A percentile compares a stretch with the other conserved stretches of the same genome.
Evolutionary conservation across 2,113 vertebrate species (phyloP).

Genomic region (Hippocampus guttulatus): DNA sequence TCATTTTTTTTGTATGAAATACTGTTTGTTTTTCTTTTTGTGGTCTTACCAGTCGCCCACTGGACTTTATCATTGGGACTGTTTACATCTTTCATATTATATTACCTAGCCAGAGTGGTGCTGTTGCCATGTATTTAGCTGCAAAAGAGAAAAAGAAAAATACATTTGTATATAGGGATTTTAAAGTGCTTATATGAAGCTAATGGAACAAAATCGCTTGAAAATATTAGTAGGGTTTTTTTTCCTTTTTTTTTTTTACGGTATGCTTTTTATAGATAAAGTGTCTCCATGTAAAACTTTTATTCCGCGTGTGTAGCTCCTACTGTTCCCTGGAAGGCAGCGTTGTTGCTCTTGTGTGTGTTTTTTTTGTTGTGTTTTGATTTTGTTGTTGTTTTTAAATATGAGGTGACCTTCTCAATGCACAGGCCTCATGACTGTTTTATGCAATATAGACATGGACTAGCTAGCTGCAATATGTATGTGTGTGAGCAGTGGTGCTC

Average conservation of each 20-base stretch:
- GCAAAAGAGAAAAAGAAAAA: conserved; percentile 43
- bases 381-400: conserved; percentile 54
- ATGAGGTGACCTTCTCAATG: conserved; percentile 58
- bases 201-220: conserved; percentile 68
- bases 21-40: conserved; percentile 61
- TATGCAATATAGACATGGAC: conserved; percentile 69
- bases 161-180: conserved; percentile 73
- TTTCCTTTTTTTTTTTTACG: conserved; percentile 44
- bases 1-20: conserved; percentile 53
- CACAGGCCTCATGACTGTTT: conserved; percentile 62
- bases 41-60: conserved; percentile 70
- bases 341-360: conserved; percentile 49
- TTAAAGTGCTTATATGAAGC: conserved; percentile 69
- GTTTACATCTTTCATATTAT: conserved; percentile 69
- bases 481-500: conserved; percentile 59
- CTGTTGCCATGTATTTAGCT: conserved; percentile 72
- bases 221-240: conserved; percentile 61
- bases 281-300: conserved; percentile 65
- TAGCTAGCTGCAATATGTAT: conserved; percentile 65
- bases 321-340: conserved; percentile 58
- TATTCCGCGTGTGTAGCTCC: conserved; percentile 68
- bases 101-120: conserved; percentile 70
- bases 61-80: conserved; percentile 70
- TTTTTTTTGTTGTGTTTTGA: not conserved
- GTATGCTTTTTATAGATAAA: conserved; percentile 71